Percentiles rank a stretch among this genome's conserved stretches.
Evolutionary conservation across 2,113 vertebrate species (phyloP).

Genomic region (Pangasianodon hypophthalmus): DNA sequence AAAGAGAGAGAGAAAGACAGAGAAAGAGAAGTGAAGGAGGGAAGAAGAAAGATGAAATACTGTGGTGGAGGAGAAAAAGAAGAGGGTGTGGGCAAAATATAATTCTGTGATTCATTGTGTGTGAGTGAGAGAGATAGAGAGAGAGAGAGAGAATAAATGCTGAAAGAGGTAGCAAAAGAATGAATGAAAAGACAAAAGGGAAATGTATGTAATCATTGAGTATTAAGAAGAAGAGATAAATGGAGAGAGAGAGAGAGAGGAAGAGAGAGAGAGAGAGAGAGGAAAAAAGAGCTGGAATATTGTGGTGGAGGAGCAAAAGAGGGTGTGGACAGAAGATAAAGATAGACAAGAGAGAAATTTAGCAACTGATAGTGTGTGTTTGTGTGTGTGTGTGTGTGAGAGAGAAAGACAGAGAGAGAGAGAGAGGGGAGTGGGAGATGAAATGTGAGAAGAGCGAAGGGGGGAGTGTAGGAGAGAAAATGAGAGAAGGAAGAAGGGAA

Average conservation of each 20-base stretch:
- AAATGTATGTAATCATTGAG: background rate
- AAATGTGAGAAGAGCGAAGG: background rate
- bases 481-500: background rate
- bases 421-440: constrained; percentile 41
- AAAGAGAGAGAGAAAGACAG: background rate
- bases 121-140: background rate
- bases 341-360: background rate
- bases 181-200: background rate
- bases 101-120: background rate
- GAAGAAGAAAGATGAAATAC: background rate
- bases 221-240: background rate
- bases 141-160: background rate
- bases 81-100: background rate
- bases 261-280: background rate
- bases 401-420: background rate
- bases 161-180: background rate
- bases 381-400: background rate
- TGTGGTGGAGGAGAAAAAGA: background rate
- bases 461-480: constrained; percentile 10
- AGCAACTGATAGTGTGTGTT: background rate
- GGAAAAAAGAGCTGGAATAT: background rate
- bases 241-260: background rate
- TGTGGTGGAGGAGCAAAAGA: constrained; percentile 48
- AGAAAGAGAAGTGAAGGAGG: too few relatives aligned
- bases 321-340: background rate